Conservation (phyloP, 2,888 invertebrate species). For the Phalangium opilio region DNA sequence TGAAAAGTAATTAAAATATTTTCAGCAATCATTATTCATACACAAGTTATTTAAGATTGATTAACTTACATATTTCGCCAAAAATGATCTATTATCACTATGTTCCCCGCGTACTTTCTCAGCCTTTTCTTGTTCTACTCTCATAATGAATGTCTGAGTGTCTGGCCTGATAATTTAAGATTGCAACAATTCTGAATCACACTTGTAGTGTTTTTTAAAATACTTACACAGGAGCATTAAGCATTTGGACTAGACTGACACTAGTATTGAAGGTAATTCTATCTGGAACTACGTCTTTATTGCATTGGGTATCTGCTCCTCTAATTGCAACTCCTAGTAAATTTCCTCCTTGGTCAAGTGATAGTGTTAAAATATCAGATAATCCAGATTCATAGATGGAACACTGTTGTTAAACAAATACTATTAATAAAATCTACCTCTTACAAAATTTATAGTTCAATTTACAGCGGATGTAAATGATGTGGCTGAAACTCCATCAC, state of each 20-base stretch:
- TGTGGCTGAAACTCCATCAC: conserved; percentile 2
- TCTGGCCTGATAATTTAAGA: conserved; percentile 50
- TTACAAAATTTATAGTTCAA: conserved; percentile 20
- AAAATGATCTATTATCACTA: conserved; percentile 77
- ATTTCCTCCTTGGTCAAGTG: conserved; percentile 60
- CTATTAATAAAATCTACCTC: conserved; percentile 7
- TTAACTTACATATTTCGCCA: conserved; percentile 87
- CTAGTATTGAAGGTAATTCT: conserved; percentile 48
- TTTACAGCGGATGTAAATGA: conserved; percentile 16
- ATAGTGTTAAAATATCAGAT: conserved; percentile 59
- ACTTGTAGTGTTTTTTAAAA: neutral
- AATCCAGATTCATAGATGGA: conserved; percentile 56
- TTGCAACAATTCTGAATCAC: neutral
- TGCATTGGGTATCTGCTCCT: conserved; percentile 34
- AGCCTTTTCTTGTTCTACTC: conserved; percentile 77
- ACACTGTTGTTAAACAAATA: conserved; percentile 39
- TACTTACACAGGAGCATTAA: conserved; percentile 58
- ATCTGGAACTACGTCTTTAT: conserved; percentile 21
- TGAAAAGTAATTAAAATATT: neutral
- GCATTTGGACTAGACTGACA: conserved; percentile 61
- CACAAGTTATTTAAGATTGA: conserved; percentile 1
- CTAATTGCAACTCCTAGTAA: conserved; percentile 41
- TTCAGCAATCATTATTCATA: neutral
- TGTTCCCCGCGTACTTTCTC: conserved; percentile 50
- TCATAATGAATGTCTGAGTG: conserved; percentile 86